Evolutionary conservation across 2,888 invertebrate species (phyloP), one percentile per base, ranked within the genome.

Genomic region (Drosophila parthenogenetica): DNA sequence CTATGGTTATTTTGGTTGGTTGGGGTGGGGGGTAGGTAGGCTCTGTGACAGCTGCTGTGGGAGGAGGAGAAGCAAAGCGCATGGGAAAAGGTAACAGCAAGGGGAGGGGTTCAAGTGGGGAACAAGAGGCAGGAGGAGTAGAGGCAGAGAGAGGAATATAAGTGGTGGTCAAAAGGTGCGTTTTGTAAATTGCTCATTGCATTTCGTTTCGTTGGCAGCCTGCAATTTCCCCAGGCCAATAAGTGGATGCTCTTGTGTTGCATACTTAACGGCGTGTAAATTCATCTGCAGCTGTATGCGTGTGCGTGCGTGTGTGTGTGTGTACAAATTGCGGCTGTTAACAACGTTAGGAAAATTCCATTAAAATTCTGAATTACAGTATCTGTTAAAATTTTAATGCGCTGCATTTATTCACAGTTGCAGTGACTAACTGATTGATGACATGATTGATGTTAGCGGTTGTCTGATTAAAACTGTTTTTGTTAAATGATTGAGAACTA

Each of bases 121-220:
- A 11, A 25, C 10, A 25, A 8, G 5, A 17, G 50, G 29, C 11
- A 40, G 25, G 16, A 51, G 8, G 10, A 1, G 35, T 4, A 29
- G 13, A 35, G 35, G 13, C 1, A 5, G 35, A 35, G 13, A 2
- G 37, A 13, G 14, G 22, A 8, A 3, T 19, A 14, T 13, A 17
- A 10, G 39, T 8, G 37, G 50, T 2, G 22, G 39, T 45, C 22
- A 49, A 29, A 48, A 60, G 39, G 59, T 74, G 69, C 57, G 61
- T 64, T 68, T 68, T 19, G 16, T 72, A 50, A 62, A 61, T 60
- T 42, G 54, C 54, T 40, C 42, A 40, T 45, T 73, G 59, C 51
- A 58, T 54, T 61, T 46, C 51, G 50, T 64, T 68, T 53, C 51
- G 32, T 72, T 50, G 67, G 66, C 71, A 45, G 48, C 39, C 64